A percentile compares a stretch with the other conserved stretches of the same genome.
Conservation (phyloP, 2,888 invertebrate genomes). For the Drosophila subsilvestris region DNA sequence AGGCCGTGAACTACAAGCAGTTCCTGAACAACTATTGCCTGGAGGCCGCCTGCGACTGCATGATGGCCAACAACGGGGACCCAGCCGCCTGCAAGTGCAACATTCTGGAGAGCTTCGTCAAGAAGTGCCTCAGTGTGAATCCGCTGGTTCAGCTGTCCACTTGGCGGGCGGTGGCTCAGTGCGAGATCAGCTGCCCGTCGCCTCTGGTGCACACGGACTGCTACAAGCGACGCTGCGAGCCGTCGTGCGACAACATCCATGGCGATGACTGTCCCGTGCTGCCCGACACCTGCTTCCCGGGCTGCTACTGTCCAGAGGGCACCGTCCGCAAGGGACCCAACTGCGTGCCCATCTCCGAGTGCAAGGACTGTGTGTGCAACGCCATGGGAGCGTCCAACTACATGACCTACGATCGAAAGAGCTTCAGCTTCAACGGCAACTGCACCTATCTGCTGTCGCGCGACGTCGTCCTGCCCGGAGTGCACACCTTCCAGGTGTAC, state of each 20-base stretch:
- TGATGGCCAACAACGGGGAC: conserved; percentile 85
- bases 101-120: conserved; percentile 89
- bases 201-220: conserved; percentile 93
- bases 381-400: conserved; percentile 92
- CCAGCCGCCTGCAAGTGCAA: conserved; percentile 88
- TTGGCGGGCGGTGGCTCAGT: conserved; percentile 90
- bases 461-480: conserved; percentile 86
- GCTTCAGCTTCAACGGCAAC: conserved; percentile 92
- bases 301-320: conserved; percentile 94
- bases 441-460: conserved; percentile 93
- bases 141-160: conserved; percentile 87
- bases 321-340: conserved; percentile 87
- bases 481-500: conserved; percentile 85
- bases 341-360: conserved; percentile 89
- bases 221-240: conserved; percentile 91
- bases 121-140: conserved; percentile 89
- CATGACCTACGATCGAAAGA: conserved; percentile 91
- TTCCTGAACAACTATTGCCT: conserved; percentile 89
- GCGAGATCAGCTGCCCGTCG: conserved; percentile 89
- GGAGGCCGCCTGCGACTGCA: conserved; percentile 90
- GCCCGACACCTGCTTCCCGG: conserved; percentile 90
- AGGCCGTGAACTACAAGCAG: conserved; percentile 87
- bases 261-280: conserved; percentile 87
- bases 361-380: conserved; percentile 91
- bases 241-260: conserved; percentile 88